Evolutionary conservation across 2,113 vertebrate species (phyloP).

Genomic region (Trachemys scripta): DNA sequence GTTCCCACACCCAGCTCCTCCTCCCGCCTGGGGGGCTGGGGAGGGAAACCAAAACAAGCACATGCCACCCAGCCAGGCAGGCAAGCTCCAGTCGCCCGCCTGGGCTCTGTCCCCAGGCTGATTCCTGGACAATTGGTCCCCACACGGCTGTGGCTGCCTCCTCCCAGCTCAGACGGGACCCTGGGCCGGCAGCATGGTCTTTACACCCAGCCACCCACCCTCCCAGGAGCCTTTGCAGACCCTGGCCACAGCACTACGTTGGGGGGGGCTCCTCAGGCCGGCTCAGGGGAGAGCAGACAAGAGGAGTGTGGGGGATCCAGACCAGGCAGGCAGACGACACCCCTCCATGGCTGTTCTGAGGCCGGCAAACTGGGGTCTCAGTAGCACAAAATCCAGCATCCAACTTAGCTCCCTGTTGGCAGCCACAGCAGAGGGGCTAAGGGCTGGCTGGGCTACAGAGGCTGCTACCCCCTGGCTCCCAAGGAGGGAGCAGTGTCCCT

Average conservation of each 20-base stretch:
- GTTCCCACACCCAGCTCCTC: slow-evolving; percentile 72
- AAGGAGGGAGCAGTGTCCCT: background rate
- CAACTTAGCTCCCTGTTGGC: background rate
- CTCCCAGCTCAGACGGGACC: background rate
- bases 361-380: background rate
- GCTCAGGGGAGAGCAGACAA: background rate
- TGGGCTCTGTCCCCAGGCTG: background rate
- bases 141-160: background rate
- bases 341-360: background rate
- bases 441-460: background rate
- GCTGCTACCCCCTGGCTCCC: background rate
- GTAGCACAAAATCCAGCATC: background rate
- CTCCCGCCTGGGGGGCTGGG: slow-evolving; percentile 53
- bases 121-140: background rate
- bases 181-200: background rate
- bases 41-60: slow-evolving; percentile 61
- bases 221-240: background rate
- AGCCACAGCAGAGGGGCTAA: background rate
- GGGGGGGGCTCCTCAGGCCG: background rate
- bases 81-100: slow-evolving; percentile 51
- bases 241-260: background rate
- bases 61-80: slow-evolving; percentile 50
- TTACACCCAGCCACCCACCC: background rate
- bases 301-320: too few species aligned
- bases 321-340: background rate